Percentiles rank a stretch among this genome's conserved stretches.
phyloP scores from a whole-genome alignment of 2,888 invertebrate species.

The Hydroisotoma schaefferi region DNA sequence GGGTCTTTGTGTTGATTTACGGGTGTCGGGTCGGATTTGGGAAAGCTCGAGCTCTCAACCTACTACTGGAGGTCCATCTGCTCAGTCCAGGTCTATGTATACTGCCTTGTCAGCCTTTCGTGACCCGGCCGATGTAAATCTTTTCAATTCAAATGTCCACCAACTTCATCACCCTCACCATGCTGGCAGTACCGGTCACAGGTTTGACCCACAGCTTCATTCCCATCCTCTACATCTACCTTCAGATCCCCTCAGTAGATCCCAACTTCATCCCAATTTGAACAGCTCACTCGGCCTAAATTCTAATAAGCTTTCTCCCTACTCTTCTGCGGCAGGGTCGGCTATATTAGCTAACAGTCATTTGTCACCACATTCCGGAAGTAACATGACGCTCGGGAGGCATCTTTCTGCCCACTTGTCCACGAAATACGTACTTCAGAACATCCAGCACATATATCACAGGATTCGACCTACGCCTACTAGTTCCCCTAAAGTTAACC shows the following conservation, averaged over 20 bases:
- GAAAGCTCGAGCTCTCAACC: slow-evolving; percentile 27
- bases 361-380: background rate
- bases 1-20: slow-evolving; percentile 49
- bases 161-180: slow-evolving; percentile 19
- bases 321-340: too few relatives aligned
- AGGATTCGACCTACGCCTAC: slow-evolving; percentile 35
- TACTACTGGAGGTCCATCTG: slow-evolving; percentile 36
- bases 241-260: too few relatives aligned
- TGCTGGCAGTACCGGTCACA: background rate
- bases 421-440: slow-evolving; percentile 45
- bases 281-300: too few relatives aligned
- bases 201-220: background rate
- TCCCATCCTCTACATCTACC: background rate
- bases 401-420: slow-evolving; percentile 28
- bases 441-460: slow-evolving; percentile 48
- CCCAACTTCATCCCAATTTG: too few relatives aligned
- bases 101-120: slow-evolving; percentile 49
- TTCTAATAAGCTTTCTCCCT: too few relatives aligned
- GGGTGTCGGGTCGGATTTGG: slow-evolving; percentile 48
- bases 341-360: too few relatives aligned
- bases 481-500: too few relatives aligned
- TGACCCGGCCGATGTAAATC: slow-evolving; percentile 49
- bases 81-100: slow-evolving; percentile 48
- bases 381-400: background rate
- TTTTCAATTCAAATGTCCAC: slow-evolving; percentile 47